These are phyloP conservation scores for Perccottus glenii DNA, from an alignment of 2,113 vertebrate genomes.

Conservation along the genomic window DNA sequence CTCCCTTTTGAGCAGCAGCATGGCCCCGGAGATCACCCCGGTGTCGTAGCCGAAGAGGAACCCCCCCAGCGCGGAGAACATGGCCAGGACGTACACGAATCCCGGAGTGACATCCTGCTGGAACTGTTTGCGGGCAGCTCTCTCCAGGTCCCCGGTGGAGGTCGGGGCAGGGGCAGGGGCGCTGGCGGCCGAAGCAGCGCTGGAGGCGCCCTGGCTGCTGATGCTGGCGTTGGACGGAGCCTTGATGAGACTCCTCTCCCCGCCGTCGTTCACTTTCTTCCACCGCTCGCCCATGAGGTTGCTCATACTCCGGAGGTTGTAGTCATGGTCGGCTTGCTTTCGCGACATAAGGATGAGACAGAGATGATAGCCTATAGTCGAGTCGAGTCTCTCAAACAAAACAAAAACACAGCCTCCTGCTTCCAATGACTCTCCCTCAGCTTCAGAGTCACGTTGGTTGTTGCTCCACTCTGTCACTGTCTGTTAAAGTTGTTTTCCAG, in stretches of 20 bases:
- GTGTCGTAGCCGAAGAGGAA: slow-evolving; percentile 98
- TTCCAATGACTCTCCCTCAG: slow-evolving; percentile 2
- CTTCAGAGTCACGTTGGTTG: slow-evolving; percentile 1
- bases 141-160: slow-evolving; percentile 84
- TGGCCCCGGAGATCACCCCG: slow-evolving; percentile 95
- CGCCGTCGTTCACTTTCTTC: slow-evolving; percentile 82
- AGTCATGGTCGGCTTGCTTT: slow-evolving; percentile 90
- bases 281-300: slow-evolving; percentile 92
- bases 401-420: slow-evolving; percentile 28
- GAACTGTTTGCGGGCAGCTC: slow-evolving; percentile 93
- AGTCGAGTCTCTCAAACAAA: slow-evolving; percentile 6
- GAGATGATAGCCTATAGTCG: slow-evolving; percentile 35
- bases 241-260: slow-evolving; percentile 88
- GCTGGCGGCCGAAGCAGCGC: slow-evolving; percentile 15
- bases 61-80: slow-evolving; percentile 93
- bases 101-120: slow-evolving; percentile 88
- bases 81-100: slow-evolving; percentile 84
- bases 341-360: slow-evolving; percentile 87
- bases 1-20: slow-evolving; percentile 92
- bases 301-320: slow-evolving; percentile 91
- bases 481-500: slow-evolving; percentile 50
- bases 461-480: neutral
- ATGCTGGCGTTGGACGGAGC: slow-evolving; percentile 85
- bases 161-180: slow-evolving; percentile 39
- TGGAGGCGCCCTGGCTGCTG: slow-evolving; percentile 76